These are phyloP conservation scores for Acrossocheilus wenchowensis DNA, from an alignment of 2,797 vertebrate genomes.

Conservation along the genomic window DNA sequence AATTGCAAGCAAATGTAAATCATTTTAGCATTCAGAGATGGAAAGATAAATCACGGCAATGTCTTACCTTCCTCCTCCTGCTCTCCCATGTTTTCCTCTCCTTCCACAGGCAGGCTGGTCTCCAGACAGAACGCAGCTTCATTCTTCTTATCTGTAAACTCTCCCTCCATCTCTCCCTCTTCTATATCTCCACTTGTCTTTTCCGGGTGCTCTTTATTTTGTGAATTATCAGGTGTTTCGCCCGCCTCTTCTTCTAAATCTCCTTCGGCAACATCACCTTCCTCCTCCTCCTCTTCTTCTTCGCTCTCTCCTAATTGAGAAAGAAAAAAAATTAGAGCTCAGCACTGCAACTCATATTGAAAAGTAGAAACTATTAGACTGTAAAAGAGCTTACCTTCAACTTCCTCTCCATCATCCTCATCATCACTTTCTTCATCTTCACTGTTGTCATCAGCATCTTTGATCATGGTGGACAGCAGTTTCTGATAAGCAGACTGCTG, in stretches of 20 bases:
- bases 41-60: neutral
- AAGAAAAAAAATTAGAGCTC: neutral
- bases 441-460: slow-evolving; percentile 66
- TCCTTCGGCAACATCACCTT: slow-evolving; percentile 27
- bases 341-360: neutral
- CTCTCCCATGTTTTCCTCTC: slow-evolving; percentile 45
- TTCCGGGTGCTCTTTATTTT: slow-evolving; percentile 39
- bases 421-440: slow-evolving; percentile 80
- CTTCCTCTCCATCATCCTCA: slow-evolving; percentile 12
- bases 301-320: slow-evolving; percentile 23
- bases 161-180: neutral
- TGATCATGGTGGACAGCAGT: slow-evolving; percentile 86
- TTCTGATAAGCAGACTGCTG: slow-evolving; percentile 86
- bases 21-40: neutral
- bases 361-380: neutral
- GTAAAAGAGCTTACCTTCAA: neutral
- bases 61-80: slow-evolving; percentile 44
- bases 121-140: slow-evolving; percentile 54
- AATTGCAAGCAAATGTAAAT: neutral
- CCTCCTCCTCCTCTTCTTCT: slow-evolving; percentile 60
- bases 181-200: slow-evolving; percentile 15
- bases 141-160: slow-evolving; percentile 54
- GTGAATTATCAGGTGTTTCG: neutral
- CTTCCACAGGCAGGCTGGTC: slow-evolving; percentile 51
- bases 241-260: slow-evolving; percentile 37